Base-by-base conservation (phyloP, 2,888 invertebrate genomes). In the Erpobdella octoculata region DNA sequence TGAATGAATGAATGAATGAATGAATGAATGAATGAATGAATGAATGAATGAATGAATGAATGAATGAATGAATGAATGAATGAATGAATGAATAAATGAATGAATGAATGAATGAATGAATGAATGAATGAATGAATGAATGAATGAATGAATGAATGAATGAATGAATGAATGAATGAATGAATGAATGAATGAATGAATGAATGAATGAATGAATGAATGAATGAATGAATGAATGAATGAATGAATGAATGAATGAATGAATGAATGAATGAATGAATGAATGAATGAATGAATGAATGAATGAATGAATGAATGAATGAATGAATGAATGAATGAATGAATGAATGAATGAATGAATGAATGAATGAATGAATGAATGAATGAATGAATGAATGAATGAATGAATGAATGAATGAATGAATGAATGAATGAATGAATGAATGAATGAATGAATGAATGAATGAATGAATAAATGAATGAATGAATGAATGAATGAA, bases 171-270 rank as follows among this genome's bases (percentile, higher is more conserved):
- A 18, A 62, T 65, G 36, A 33, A 35, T 18, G 25, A 25, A 65
- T 35, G 37, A 25, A 65, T 65, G 65, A n/a, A 64, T 64, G n/a
- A 6, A 31, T 31, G 33, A n/a, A 64, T 64, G 64, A 6, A 65
- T 65, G 35, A 33, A 65, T 18, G 48, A 25, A 48, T 3, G 3
- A 15, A n/a, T n/a, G 21, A 28, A 53, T n/a, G 53, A 28, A 53
- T n/a, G 21, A 28, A 53, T n/a, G 21, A 28, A 12, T n/a, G 1
- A 28, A 53, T 53, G n/a, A 28, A 12, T n/a, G n/a, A 28, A 53
- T 53, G 53, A 28, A 12, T 53, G 53, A 28, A 53, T n/a, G 53
- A 28, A 1, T 1, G 21, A 28, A 28, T n/a, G 53, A 28, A n/a
- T n/a, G 21, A 2, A 9, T n/a, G 18, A 18, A 25, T 61, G 25